Percentiles rank a stretch among this genome's conserved stretches.
These are phyloP conservation scores for Formica exsecta DNA, from an alignment of 1,140 invertebrate genomes.

Conservation along the genomic window DNA sequence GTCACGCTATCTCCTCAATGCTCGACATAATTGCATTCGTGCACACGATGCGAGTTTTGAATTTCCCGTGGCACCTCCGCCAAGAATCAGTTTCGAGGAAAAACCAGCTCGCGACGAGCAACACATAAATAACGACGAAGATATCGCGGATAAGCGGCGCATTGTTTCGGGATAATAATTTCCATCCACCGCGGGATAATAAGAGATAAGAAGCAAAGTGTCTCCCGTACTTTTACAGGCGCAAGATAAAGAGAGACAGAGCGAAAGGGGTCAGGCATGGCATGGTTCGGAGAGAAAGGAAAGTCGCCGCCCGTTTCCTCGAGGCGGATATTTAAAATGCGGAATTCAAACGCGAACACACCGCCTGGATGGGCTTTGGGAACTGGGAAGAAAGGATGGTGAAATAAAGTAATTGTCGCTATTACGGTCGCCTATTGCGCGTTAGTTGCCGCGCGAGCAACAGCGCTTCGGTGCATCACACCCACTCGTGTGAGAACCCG, in stretches of 20 bases:
- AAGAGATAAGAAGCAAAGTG: constrained; percentile 43
- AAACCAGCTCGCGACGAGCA: constrained; percentile 19
- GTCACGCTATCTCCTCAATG: constrained; percentile 12
- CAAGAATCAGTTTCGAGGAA: constrained; percentile 17
- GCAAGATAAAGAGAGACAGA: neutral
- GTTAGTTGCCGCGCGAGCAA: constrained; percentile 31
- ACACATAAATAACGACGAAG: constrained; percentile 49
- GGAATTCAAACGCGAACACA: constrained; percentile 82
- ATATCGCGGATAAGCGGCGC: constrained; percentile 66
- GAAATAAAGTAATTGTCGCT: constrained; percentile 86
- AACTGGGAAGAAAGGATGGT: constrained; percentile 78
- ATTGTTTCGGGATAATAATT: constrained; percentile 65
- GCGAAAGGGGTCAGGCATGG: neutral
- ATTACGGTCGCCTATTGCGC: constrained; percentile 78
- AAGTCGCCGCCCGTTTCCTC: constrained; percentile 48
- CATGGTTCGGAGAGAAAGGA: constrained; percentile 57
- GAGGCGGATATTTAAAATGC: constrained; percentile 69
- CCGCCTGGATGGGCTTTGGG: constrained; percentile 71
- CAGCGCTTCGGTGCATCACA: constrained; percentile 56
- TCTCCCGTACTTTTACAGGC: neutral
- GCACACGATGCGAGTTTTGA: constrained; percentile 27
- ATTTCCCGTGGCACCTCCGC: constrained; percentile 43
- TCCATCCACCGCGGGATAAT: constrained; percentile 20
- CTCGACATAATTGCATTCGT: constrained; percentile 31
- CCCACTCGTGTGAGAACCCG: constrained; percentile 82